Conservation (phyloP, 2,888 invertebrate genomes). For the Cephus spinipes region DNA sequence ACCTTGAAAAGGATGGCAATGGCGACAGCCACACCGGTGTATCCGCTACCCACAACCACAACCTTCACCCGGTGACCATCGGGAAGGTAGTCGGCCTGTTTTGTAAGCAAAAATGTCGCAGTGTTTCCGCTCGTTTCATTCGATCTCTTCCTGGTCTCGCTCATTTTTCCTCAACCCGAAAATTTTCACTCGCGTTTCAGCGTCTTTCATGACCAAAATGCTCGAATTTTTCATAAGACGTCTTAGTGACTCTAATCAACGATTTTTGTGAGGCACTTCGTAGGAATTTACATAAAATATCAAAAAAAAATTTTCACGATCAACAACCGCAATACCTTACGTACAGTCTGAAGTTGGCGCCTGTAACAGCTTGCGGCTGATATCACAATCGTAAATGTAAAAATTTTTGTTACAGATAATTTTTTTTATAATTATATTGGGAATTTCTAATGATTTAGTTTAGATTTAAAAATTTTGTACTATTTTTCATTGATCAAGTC, state of each 20-base stretch:
- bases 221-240: not conserved
- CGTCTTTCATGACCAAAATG: not conserved
- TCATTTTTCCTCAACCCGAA: constrained; percentile 26
- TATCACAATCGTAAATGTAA: not conserved
- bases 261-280: not conserved
- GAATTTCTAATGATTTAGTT: not conserved
- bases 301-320: not conserved
- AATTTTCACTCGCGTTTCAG: not conserved
- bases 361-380: not conserved
- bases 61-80: constrained; percentile 53
- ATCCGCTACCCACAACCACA: constrained; percentile 53
- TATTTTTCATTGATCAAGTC: not conserved
- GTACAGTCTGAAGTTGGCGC: not conserved
- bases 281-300: not conserved
- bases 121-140: constrained; percentile 36
- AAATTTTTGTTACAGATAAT: not conserved
- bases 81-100: constrained; percentile 44
- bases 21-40: constrained; percentile 53
- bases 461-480: not conserved
- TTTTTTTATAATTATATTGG: not conserved
- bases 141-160: constrained; percentile 31
- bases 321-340: not conserved
- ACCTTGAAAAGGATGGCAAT: constrained; percentile 57
- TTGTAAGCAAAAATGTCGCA: constrained; percentile 50
- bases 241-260: not conserved